Evolutionary conservation across 2,113 vertebrate genomes (phyloP), one percentile per base, ranked within the genome.

Genomic region (Zingel zingel): DNA sequence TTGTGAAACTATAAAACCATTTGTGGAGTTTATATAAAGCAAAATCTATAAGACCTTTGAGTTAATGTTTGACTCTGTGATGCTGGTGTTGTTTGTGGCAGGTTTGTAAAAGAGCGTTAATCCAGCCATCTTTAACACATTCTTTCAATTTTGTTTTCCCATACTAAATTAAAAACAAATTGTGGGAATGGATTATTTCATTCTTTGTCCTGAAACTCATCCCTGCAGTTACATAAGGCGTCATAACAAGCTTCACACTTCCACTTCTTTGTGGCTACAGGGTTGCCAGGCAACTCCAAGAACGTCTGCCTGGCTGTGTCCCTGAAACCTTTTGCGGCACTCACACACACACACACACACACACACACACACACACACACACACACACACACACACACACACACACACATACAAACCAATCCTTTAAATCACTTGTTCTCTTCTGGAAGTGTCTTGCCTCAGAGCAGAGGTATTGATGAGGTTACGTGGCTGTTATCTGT

Each of bases 211-310:
- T 74, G 23, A 23, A 72, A 75, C 65, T 73, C 69, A 68, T 83
- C 74, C 30, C 53, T 64, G 62, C 43, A 58, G 68, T 90, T 83
- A 86, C 48, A 65, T 86, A 78, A 91, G 75, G 30, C 50, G 23
- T 85, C 78, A 89, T 58, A 88, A 83, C 79, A 61, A 70, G 72
- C 81, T 66, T 80, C 62, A 71, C 79, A 83, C 83, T 83, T 86
- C 88, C 84, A 71, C 50, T 43, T 78, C 74, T 83, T 84, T 91
- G 79, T 85, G 90, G 77, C 74, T 66, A 45, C 15, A 47, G 45
- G 74, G 94, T 95, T 95, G 93, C 93, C 92, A 91, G 82, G 94
- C 92, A 94, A 95, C 93, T 75, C 83, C 70, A 47, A 74, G 82
- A 85, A 83, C 48, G 58, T 87, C 84, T 84, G 62, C 66, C 62